Base-by-base conservation (phyloP, 1,140 invertebrate genomes). In the Acromyrmex charruanus region DNA sequence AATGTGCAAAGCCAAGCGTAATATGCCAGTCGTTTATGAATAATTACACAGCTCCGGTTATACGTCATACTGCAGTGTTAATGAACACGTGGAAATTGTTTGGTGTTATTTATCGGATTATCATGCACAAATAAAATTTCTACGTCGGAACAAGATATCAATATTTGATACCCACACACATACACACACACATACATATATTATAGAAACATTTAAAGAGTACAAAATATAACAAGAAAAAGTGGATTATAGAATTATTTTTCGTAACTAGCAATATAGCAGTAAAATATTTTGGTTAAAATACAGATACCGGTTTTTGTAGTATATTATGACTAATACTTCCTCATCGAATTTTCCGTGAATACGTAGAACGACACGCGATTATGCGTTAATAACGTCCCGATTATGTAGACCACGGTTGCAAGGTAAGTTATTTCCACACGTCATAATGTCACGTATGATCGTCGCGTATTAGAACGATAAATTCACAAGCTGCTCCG, bases 391-490 rank as follows among this genome's bases (percentile, higher is more conserved):
- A 81, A 71, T 58, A 80, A 81, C 63, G 7, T 71, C 51, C 14
- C 9, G 49, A 71, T 71, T 81, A 58, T 28, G 18, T 51, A 71
- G 31, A 79, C 12, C 7, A 44, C 18, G 25, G 18, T 31, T 16
- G 18, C 66, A 10, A 12, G 16, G n/a, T 59, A 74, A 74, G 68
- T 82, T 72, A 74, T 74, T 82, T 72, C 25, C 18, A 55, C 55
- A 25, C 21, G 35, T 82, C 68, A 82, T 44, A 72, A 72, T 18
- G 18, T 82, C 68, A 82, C n/a, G 68, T 82, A 74, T 74, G 39
- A 25, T 72, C 53, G 35, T 28, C 66, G 79, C 31, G 80, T 82
- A 82, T 82, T 82, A 74, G 35, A 61, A 21, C 68, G 80, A 82
- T 74, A 74, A 82, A 82, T 82, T 84, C 58, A 59, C 69, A 18